Evolutionary conservation across 2,888 invertebrate genomes (phyloP), one percentile per base, ranked within the genome.

Genomic region (Pterobdella sp.): DNA sequence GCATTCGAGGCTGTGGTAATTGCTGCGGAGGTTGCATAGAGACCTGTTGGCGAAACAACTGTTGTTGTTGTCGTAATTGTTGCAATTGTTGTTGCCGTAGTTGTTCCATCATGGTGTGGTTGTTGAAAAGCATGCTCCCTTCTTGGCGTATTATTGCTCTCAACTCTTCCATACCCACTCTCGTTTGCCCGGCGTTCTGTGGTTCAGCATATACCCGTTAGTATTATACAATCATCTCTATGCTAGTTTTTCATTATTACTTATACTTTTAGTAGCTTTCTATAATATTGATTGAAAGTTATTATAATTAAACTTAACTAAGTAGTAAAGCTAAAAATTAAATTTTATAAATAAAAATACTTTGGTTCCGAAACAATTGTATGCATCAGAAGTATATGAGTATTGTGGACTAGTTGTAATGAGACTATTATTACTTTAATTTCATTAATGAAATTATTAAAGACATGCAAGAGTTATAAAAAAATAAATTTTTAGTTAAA

Each of bases 131-230:
- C 34, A 73, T 75, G 18, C 76, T 76, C 2, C 74, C 64, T 52
- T 75, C 73, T 3, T 79, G 79, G 32, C 79, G 78, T 72, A 83
- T 74, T 67, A 81, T 75, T 35, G 79, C 76, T 14, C 81, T 77
- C n/a, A 84, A 75, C 74, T 84, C 83, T n/a, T 79, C 79, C n/a
- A 83, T 78, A 0, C 81, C 81, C 52, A 82, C 77, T 72, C 78
- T 75, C n/a, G 77, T 77, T 31, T 73, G 69, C 29, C 75, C 66
- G 7, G 63, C 22, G 22, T 42, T 67, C 71, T 72, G 60, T 26
- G 42, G 29, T 22, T 36, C 4, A 1, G n/a, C 34, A 26, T 42
- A 0, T 37, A 37, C 4, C 34, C n/a, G 29, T 34, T 14, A n/a
- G n/a, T n/a, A n/a, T n/a, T n/a, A n/a, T n/a, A n/a, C n/a, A n/a